Conservation (phyloP, 2,888 invertebrate genomes). For the Temnothorax ravouxi region DNA sequence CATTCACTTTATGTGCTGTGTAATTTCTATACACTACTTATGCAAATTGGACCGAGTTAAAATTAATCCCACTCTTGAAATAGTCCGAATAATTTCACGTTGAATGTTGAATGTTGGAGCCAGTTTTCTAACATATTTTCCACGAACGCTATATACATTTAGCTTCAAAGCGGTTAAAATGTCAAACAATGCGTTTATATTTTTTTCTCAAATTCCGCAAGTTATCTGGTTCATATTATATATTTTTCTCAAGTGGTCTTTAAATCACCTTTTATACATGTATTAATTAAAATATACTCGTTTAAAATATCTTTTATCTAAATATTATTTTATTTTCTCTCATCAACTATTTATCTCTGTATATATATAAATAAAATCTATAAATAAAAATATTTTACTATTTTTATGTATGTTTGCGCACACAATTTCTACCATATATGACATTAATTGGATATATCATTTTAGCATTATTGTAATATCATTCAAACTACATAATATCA, state of each 20-base stretch:
- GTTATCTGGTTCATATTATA: not conserved
- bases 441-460: not conserved
- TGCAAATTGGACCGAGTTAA: not conserved
- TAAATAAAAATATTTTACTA: not conserved
- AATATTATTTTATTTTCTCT: not conserved
- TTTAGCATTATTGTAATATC: not conserved
- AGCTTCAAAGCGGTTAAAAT: not conserved
- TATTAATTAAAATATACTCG: not conserved
- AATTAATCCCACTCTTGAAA: conserved; percentile 9
- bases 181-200: not conserved
- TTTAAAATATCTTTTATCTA: not conserved
- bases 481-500: not conserved
- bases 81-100: conserved; percentile 12
- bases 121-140: conserved; percentile 1
- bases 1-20: not conserved
- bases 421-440: not conserved
- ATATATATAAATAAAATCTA: not conserved
- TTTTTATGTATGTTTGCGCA: not conserved
- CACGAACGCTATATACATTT: not conserved
- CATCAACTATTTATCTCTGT: not conserved
- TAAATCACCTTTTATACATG: not conserved
- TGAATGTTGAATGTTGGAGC: not conserved
- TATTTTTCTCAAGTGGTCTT: not conserved
- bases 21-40: conserved; percentile 10
- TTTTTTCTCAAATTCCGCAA: not conserved